Evolutionary conservation across 2,113 vertebrate species (phyloP).

Genomic region (Emydura subglobosa): DNA sequence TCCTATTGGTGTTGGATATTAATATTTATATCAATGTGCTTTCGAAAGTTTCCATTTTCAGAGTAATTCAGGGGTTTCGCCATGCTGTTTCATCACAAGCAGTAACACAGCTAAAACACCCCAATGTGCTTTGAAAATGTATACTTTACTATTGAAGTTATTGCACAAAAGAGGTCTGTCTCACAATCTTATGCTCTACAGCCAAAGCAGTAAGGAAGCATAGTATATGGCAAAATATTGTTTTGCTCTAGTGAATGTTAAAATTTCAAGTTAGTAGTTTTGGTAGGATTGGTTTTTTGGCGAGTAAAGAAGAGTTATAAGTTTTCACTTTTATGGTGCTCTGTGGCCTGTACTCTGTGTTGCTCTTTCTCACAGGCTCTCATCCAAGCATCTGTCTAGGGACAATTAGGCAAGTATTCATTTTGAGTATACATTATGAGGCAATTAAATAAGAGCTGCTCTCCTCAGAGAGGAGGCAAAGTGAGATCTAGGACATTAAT

Average conservation of each 20-base stretch:
- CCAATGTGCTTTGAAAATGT: slow-evolving; percentile 9
- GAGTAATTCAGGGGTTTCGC: neutral
- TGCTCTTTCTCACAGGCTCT: slow-evolving; percentile 48
- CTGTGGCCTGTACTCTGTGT: neutral
- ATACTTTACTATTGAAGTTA: neutral
- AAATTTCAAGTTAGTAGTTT: slow-evolving; percentile 7
- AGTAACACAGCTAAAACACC: neutral
- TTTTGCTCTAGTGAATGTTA: neutral
- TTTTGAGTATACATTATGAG: slow-evolving; percentile 22
- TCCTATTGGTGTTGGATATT: neutral
- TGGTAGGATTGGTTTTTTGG: neutral
- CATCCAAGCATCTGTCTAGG: slow-evolving; percentile 49
- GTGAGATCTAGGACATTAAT: slow-evolving; percentile 47
- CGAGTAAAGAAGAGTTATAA: neutral
- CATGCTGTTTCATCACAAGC: neutral
- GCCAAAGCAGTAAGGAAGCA: neutral
- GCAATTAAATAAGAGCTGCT: slow-evolving; percentile 48
- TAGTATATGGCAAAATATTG: slow-evolving; percentile 6
- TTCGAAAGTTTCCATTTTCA: neutral
- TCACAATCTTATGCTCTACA: neutral
- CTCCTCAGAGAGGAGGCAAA: slow-evolving; percentile 22
- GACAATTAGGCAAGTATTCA: slow-evolving; percentile 39
- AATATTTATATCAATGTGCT: neutral
- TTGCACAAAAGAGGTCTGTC: neutral
- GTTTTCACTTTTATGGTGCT: slow-evolving; percentile 10